Evolutionary conservation across 2,113 vertebrate species (phyloP), one percentile per base, ranked within the genome.

Genomic region (Lethenteron reissneri): DNA sequence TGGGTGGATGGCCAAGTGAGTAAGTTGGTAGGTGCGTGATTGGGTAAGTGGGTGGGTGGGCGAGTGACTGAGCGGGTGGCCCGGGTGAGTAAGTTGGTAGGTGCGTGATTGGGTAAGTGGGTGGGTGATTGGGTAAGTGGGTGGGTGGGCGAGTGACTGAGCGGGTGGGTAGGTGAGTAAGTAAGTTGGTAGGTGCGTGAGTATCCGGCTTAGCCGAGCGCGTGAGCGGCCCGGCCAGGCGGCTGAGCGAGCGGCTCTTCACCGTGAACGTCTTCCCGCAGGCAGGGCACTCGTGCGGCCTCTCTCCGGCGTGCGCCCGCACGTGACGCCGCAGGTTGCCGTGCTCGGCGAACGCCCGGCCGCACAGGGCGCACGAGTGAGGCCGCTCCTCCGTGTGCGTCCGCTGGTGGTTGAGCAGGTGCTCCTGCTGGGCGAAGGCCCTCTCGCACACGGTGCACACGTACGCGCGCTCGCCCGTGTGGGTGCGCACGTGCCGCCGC

Each of bases 321-420:
- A 87, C 88, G 79, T 94, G 89, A 77, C 89, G 90, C 58, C 90
- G 86, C 56, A 90, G 76, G 76, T 87, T 94, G 56, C 88, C 88
- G 1, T 88, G 87, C 2, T 91, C 87, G 9, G 88, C 83, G 76
- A 91, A 92, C 58, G 87, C 88, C 74, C 90, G 83, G 56, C 84
- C 86, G 2, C 88, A 92, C 57, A 88, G 83, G 72, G 84, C 84
- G 78, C 89, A 90, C 75, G 60, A 70, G 57, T 80, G 80, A 2
- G 79, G 78, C 13, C 74, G 70, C 11, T 79, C 77, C 25, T 86
- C 78, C 73, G 84, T 83, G 76, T 84, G 82, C 12, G 82, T 84
- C 77, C 81, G 82, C 76, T 84, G 87, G 77, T 90, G 83, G 76
- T 85, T 87, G 58, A 81, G n/a, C 15, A n/a, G 21, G 21, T 68